Evolutionary conservation across 2,888 invertebrate genomes (phyloP), one percentile per base, ranked within the genome.

Genomic region (Drosophila neonasuta): DNA sequence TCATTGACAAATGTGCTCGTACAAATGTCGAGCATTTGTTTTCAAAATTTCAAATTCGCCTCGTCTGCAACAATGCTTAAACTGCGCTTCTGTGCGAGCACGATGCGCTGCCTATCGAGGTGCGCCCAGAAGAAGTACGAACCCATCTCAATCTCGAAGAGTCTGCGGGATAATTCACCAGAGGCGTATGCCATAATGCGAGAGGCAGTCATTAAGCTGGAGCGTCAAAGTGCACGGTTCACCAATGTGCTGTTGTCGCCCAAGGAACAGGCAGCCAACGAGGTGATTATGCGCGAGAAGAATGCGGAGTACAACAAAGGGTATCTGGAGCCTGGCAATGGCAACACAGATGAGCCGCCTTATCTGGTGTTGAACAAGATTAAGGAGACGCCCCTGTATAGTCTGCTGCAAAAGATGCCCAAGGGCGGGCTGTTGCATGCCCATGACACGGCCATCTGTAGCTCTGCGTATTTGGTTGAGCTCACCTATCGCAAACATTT

Each of bases 381-480:
- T 20, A 91, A 92, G 7, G 72, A 91, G 0, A 95, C 95, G 0
- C 91, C 92, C 68, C 93, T 96, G 0, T 96, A 94, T 80, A 88
- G 92, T 68, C 92, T 95, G 7, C 93, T 96, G 10, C 91, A 92
- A 68, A 90, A 90, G 36, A 92, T 96, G 92, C 96, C 96, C 0
- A 96, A 96, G 90, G 96, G 95, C 6, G 94, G 93, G 0, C 93
- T 93, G 0, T 89, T 96, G 11, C 96, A 96, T 87, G 92, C 93
- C 0, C 96, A 96, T 82, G 93, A 95, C 67, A 93, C 93, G 68
- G 94, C 94, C 0, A 90, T 94, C 0, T 92, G 93, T 9, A 93
- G 93, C 8, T 91, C 93, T 0, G 93, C 94, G 65, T 95, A 92
- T 71, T 74, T 95, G 0, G 88, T 94, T 36, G 92, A 93, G 42